Conservation (phyloP, 1,140 invertebrate species). For the Cotesia typhae region DNA sequence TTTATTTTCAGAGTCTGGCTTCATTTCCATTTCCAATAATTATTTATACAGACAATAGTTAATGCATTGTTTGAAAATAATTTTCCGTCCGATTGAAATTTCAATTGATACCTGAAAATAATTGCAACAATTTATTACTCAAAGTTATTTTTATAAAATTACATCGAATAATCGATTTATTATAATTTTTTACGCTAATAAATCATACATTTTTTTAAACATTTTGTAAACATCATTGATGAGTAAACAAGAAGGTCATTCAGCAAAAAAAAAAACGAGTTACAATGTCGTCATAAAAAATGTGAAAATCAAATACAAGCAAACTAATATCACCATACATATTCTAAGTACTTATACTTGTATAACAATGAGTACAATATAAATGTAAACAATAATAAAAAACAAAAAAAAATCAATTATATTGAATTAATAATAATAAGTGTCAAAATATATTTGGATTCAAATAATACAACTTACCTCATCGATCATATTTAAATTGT, state of each 20-base stretch:
- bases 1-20: conserved; percentile 28
- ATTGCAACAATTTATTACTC: not conserved
- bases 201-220: not conserved
- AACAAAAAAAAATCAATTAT: not conserved
- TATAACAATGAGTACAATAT: not conserved
- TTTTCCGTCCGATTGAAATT: not conserved
- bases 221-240: too few species aligned
- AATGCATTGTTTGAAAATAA: not conserved
- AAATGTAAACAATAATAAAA: not conserved
- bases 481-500: conserved; percentile 1
- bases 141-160: not conserved
- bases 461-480: conserved; percentile 9
- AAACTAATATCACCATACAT: too few species aligned
- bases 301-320: too few species aligned
- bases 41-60: not conserved
- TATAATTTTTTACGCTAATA: not conserved
- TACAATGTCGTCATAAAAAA: too few species aligned
- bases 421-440: conserved; percentile 11
- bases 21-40: conserved; percentile 34
- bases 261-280: too few species aligned
- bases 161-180: not conserved
- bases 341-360: too few species aligned
- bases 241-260: too few species aligned
- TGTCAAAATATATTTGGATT: conserved; percentile 25
- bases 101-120: not conserved